Evolutionary conservation across 2,113 vertebrate species (phyloP).

Genomic region (Aplodontia rufa): DNA sequence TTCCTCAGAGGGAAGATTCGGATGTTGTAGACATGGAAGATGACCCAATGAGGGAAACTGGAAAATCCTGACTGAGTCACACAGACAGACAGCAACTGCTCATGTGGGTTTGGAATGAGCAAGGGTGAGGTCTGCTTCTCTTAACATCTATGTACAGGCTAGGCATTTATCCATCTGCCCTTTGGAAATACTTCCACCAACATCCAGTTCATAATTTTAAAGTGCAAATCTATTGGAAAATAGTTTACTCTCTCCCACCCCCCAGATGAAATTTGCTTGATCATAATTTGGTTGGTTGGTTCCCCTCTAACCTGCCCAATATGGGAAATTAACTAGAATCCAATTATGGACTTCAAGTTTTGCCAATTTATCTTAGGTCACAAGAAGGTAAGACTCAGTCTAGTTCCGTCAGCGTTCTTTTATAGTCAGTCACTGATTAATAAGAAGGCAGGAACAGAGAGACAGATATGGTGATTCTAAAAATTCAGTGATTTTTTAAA

Average conservation of each 20-base stretch:
- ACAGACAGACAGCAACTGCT: not conserved
- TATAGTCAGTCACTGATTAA: constrained; percentile 22
- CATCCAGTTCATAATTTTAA: constrained; percentile 83
- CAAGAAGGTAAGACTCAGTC: constrained; percentile 53
- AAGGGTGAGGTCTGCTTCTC: not conserved
- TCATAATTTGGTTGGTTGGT: constrained; percentile 21
- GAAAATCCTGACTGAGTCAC: not conserved
- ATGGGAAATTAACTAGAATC: constrained; percentile 8
- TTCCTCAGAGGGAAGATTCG: constrained; percentile 14
- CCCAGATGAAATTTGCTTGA: constrained; percentile 57
- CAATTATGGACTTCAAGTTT: constrained; percentile 30
- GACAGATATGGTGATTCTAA: constrained; percentile 39
- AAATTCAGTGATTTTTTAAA: constrained; percentile 37
- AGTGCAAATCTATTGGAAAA: constrained; percentile 82
- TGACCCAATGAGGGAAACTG: not conserved
- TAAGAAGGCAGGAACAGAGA: constrained; percentile 48
- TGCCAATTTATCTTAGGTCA: constrained; percentile 22
- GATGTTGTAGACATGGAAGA: constrained; percentile 27
- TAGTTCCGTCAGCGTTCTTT: constrained; percentile 47
- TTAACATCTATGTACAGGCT: constrained; percentile 18
- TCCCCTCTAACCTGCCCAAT: constrained; percentile 55
- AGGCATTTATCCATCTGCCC: not conserved
- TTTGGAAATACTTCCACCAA: constrained; percentile 51
- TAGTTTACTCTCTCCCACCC: constrained; percentile 46
- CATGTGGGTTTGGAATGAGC: accelerated